Base-by-base conservation (phyloP, 2,888 invertebrate species). In the Limnephilus lunatus region DNA sequence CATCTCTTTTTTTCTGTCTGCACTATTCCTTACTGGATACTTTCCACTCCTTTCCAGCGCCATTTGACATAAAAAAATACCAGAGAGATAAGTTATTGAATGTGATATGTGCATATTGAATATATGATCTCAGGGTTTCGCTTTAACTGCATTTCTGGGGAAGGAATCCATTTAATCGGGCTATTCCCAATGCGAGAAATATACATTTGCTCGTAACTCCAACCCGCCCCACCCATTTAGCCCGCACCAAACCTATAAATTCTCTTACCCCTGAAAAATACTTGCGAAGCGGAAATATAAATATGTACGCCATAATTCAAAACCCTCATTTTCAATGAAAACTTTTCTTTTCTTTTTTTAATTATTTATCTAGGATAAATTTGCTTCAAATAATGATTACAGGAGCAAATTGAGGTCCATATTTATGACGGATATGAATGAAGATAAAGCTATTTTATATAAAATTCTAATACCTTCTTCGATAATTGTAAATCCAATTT, bases 111-210 rank as follows among this genome's bases (percentile, higher is more conserved):
- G 86, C 44, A 86, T 44, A 86, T 86, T 86, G 48, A 86, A 48
- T 86, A 44, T 35, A 86, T 44, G 30, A 14, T 25, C n/a, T 30
- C 35, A n/a, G 88, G 19, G 30, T 88, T 68, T 88, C 31, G 80
- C 88, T 88, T 80, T 88, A 44, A 80, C 88, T 88, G 88, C 88
- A 88, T 68, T 31, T 80, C 19, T 53, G 31, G 80, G 68, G 11
- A 15, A 9, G 88, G 32, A 48, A 88, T 80, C 80, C 68, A 31
- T 80, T 88, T 80, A 31, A 88, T 68, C 80, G 68, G 7, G 80
- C 68, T 53, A 68, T 88, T 88, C 80, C 35, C 31, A 19, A 80
- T 80, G 31, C 68, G 80, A 88, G 35, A 68, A 35, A 88, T 88
- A 88, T 80, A 68, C 31, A 35, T 88, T 80, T 88, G 30, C 19